Base-by-base conservation (phyloP, 1,140 invertebrate genomes). In the Rhyzopertha dominica region DNA sequence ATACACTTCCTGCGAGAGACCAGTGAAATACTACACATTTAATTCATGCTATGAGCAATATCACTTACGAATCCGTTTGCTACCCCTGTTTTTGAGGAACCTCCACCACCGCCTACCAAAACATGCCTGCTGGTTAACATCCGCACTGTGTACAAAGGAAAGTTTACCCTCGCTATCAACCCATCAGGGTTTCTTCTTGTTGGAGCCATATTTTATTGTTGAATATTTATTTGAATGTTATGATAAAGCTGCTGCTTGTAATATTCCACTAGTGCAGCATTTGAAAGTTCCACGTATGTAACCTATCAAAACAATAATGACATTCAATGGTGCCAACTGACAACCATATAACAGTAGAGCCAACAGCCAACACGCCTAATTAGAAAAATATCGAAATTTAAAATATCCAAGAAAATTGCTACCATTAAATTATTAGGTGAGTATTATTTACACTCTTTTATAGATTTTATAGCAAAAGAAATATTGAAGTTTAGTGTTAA, bases 101-200 rank as follows among this genome's bases (percentile, higher is more conserved):
- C 95, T 40, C 95, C 95, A 34, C 95, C 95, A 29, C 95, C 95
- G 49, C 87, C 93, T 20, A 98, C 90, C 31, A 98, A 70, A 58
- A 98, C 82, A 74, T 98, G 92, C 46, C 91, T 79, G 70, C 85
- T 90, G 18, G 89, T 91, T 22, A 98, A 71, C 71, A 89, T 86
- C 67, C 91, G 84, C 16, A 97, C 73, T 1, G 84, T 84, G 66
- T 96, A 98, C 13, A 94, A 73, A 0, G 93, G 94, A 73, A 95
- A 96, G 78, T 95, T 92, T 23, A 94, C 84, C 54, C 81, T 78
- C 47, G 87, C 85, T 62, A 90, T 63, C 35, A 89, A 74, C 52
- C 83, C 81, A 62, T 84, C 80, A 22, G 71, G 71, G 42, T 68
- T 75, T 62, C 70, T 72, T 55, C 56, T 42, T 43, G 45, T 49